Evolutionary conservation across 2,797 vertebrate genomes (phyloP).

Genomic region (Iguana delicatissima): DNA sequence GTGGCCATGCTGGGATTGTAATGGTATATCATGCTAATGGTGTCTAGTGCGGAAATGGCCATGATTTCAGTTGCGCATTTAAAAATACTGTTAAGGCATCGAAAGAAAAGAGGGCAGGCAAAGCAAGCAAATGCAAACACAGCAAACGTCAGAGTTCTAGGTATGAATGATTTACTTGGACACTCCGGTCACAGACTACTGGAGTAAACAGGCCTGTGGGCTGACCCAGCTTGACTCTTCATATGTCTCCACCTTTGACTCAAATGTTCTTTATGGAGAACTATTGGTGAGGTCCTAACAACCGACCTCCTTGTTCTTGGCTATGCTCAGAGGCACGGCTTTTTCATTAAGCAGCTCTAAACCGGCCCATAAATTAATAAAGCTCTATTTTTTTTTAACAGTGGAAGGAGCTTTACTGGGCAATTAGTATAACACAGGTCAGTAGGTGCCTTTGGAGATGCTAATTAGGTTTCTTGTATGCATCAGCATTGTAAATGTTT

Average conservation of each 20-base stretch:
- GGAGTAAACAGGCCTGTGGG: not conserved
- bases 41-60: no score
- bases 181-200: not conserved
- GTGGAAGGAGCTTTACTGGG: not conserved
- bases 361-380: not conserved
- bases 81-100: no score
- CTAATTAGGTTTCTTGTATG: not conserved
- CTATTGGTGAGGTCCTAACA: not conserved
- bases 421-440: not conserved
- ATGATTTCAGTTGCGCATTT: no score
- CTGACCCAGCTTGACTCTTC: not conserved
- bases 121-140: no score
- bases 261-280: not conserved
- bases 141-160: no score
- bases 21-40: no score
- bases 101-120: no score
- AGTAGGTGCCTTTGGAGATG: not conserved
- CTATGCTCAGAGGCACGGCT: not conserved
- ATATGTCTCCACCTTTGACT: not conserved
- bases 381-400: accelerated
- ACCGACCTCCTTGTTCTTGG: conserved; percentile 18
- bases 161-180: not conserved
- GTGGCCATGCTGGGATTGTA: no score
- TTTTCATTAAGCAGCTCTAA: not conserved
- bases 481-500: not conserved